Evolutionary conservation across 2,113 vertebrate genomes (phyloP).

Genomic region (Vulpes ferrilata): DNA sequence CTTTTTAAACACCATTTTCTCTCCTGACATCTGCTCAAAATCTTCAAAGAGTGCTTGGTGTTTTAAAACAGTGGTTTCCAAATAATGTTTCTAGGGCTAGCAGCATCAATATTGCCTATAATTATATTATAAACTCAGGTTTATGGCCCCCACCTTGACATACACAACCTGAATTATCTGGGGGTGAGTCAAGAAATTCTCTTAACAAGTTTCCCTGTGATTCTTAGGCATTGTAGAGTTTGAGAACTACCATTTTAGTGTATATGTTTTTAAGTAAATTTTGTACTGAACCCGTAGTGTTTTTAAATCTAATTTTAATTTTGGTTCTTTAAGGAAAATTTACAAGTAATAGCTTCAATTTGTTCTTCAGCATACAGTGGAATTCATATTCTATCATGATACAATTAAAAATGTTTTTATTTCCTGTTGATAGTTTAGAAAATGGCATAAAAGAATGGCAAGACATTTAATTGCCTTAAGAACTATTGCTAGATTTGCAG

Average conservation of each 20-base stretch:
- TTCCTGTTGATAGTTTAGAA: background rate
- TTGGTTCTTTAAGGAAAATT: background rate
- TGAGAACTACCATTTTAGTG: background rate
- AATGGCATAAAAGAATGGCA: background rate
- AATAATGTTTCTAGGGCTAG: background rate
- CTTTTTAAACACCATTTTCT: background rate
- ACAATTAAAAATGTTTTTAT: background rate
- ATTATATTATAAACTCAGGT: background rate
- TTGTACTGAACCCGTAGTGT: background rate
- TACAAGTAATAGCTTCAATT: background rate
- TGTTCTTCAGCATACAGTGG: background rate
- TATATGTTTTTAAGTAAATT: background rate
- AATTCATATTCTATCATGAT: background rate
- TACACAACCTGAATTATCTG: background rate
- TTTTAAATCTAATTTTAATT: background rate
- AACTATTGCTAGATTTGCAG: background rate
- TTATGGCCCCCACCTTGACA: accelerated
- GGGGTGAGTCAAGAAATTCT: background rate
- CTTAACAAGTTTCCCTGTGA: background rate
- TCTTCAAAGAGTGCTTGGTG: background rate
- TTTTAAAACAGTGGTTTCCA: background rate
- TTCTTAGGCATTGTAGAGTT: background rate
- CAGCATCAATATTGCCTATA: background rate
- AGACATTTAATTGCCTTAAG: background rate
- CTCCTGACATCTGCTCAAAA: background rate